Percentiles rank a stretch among this genome's conserved stretches.
These are phyloP conservation scores for Heliconius erato DNA, from an alignment of 2,888 invertebrate genomes.

Conservation along the genomic window DNA sequence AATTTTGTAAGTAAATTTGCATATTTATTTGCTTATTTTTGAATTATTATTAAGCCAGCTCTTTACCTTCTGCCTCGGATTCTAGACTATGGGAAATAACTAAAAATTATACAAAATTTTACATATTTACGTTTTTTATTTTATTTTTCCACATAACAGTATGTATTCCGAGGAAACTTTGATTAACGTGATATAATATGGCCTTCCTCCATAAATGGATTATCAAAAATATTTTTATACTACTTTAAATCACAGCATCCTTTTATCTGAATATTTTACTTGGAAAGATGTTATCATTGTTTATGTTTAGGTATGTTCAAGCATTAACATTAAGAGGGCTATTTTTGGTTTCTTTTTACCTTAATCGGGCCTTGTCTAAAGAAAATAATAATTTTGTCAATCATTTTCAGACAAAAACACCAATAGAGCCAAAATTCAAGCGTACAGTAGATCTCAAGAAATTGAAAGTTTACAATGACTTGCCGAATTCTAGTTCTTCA, in stretches of 20 bases:
- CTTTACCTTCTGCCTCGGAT: no score
- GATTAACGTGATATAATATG: no score
- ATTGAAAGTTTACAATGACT: constrained; percentile 1
- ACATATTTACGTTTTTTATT: no score
- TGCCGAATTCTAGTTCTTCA: constrained; percentile 1
- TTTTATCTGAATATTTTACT: background rate
- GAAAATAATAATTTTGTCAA: background rate
- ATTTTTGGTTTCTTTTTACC: background rate
- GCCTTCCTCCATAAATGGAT: no score
- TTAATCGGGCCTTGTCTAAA: background rate
- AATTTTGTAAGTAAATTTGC: constrained; percentile 64
- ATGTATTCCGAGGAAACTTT: no score
- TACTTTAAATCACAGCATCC: background rate
- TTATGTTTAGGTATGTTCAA: no score
- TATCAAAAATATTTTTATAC: background rate
- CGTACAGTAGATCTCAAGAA: constrained; percentile 34
- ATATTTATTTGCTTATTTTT: background rate
- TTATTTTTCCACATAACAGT: no score
- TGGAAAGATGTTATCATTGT: no score
- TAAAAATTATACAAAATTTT: no score
- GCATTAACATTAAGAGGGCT: no score
- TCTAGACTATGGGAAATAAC: no score
- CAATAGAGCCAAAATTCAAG: constrained; percentile 25
- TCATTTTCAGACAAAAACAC: constrained; percentile 36
- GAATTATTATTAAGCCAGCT: background rate